Conservation (phyloP, 1,140 invertebrate species). For the Drosophila punjabiensis region DNA sequence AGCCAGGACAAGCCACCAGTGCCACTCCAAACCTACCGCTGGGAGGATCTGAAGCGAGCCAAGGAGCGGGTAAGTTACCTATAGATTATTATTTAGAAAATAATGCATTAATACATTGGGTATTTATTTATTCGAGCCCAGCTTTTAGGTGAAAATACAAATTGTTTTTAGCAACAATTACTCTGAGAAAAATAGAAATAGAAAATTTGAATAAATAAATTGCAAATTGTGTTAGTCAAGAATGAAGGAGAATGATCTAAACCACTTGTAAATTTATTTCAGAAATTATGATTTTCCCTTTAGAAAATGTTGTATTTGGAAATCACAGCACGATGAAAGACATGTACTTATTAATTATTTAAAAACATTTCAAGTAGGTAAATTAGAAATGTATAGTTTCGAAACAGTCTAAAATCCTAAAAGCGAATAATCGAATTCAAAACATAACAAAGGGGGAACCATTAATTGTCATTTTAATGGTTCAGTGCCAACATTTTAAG, state of each 20-base stretch:
- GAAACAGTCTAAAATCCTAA: neutral
- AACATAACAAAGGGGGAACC: neutral
- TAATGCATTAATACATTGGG: neutral
- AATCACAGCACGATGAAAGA: neutral
- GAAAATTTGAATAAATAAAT: neutral
- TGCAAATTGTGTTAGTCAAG: neutral
- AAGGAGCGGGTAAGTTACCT: constrained; percentile 78
- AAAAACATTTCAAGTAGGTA: neutral
- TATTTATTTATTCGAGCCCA: neutral
- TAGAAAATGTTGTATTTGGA: neutral
- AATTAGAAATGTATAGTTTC: constrained; percentile 15
- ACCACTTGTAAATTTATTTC: neutral
- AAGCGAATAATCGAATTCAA: constrained; percentile 6
- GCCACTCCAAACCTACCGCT: constrained; percentile 89
- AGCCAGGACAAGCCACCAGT: constrained; percentile 86
- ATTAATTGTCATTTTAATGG: neutral
- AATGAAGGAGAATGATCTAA: neutral
- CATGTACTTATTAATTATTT: constrained; percentile 5
- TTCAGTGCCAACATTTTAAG: constrained; percentile 9
- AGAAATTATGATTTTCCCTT: neutral
- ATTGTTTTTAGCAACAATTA: neutral
- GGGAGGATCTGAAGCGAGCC: constrained; percentile 89
- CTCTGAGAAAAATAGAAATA: neutral
- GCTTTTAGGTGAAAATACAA: neutral
- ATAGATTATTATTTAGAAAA: neutral